A percentile compares a stretch with the other conserved stretches of the same genome.
Evolutionary conservation across 2,888 invertebrate genomes (phyloP).

Genomic region (Latheticus oryzae): DNA sequence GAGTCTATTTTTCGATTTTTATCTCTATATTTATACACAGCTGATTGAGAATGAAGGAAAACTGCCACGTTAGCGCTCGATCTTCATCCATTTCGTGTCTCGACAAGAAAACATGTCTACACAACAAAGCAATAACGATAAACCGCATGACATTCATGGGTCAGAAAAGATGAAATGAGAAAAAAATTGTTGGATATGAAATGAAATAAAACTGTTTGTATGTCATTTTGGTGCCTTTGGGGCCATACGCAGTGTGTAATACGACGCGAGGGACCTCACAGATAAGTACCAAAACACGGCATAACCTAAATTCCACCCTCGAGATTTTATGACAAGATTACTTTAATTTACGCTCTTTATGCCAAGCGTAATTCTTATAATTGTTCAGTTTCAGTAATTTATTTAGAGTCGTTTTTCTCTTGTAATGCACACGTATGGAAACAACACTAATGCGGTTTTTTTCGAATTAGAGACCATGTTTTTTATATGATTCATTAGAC

Average conservation of each 20-base stretch:
- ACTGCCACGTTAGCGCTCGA: constrained; percentile 1
- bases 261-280: constrained; percentile 15
- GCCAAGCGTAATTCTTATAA: constrained; percentile 14
- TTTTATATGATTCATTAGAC: no score
- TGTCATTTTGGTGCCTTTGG: constrained; percentile 8
- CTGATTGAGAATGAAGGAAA: constrained; percentile 11
- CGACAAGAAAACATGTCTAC: constrained; percentile 17
- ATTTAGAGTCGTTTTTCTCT: constrained; percentile 10
- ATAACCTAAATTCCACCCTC: constrained; percentile 30
- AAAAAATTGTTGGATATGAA: no score
- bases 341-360: constrained; percentile 22
- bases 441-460: not conserved
- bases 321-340: constrained; percentile 23
- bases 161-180: no score
- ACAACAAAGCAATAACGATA: constrained; percentile 18
- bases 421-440: constrained; percentile 2
- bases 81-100: constrained; percentile 19
- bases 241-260: constrained; percentile 7
- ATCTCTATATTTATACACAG: no score
- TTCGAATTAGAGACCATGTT: no score
- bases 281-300: constrained; percentile 22
- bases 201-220: no score
- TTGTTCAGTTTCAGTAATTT: constrained; percentile 2
- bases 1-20: no score
- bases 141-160: constrained; percentile 18